Base-by-base conservation (phyloP, 1,140 invertebrate species). In the Scaptomyza graminum region DNA sequence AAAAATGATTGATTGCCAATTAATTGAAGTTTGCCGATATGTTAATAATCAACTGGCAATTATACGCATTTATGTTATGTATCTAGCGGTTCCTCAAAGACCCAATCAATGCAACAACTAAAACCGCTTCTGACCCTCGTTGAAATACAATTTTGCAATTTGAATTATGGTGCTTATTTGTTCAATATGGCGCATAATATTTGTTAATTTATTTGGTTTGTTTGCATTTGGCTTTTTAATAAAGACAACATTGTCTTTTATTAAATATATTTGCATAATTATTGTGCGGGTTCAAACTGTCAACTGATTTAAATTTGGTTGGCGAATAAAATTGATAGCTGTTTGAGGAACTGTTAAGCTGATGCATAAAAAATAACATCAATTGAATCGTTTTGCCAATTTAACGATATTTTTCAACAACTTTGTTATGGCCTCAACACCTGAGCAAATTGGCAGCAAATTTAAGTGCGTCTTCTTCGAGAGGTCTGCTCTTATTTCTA, bases 1-100 rank as follows among this genome's bases (percentile, higher is more conserved):
- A 87, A 83, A 87, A 88, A 88, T 87, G 83, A 87, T 87, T 88
- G 83, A 87, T 87, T 79, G 83, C 64, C 83, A 87, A 87, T 88
- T 88, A 87, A 87, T 87, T 88, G 79, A 87, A 87, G 71, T 77
- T 74, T 87, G 81, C 74, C 80, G 73, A 84, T 84, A 84, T 84
- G 80, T 84, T 84, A 84, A 84, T 75, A 71, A 75, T 84, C 78
- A 73, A 68, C 56, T 61, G 59, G 47, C 77, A 82, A 82, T 82
- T 61, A 68, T 67, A 79, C 68, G 59, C 49, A 67, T 64, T 2
- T 25, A 25, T 25, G 28, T 31, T 31, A 31, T 5, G 28, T 62
- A 61, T 62, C 50, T 16, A 57, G 18, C 39, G 37, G 44, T 46
- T 28, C 13, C 16, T 52, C 22, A 25, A 41, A 18, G 28, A 5